phyloP scores from a whole-genome alignment of 2,113 vertebrate species.

The Ciconia maguari region DNA sequence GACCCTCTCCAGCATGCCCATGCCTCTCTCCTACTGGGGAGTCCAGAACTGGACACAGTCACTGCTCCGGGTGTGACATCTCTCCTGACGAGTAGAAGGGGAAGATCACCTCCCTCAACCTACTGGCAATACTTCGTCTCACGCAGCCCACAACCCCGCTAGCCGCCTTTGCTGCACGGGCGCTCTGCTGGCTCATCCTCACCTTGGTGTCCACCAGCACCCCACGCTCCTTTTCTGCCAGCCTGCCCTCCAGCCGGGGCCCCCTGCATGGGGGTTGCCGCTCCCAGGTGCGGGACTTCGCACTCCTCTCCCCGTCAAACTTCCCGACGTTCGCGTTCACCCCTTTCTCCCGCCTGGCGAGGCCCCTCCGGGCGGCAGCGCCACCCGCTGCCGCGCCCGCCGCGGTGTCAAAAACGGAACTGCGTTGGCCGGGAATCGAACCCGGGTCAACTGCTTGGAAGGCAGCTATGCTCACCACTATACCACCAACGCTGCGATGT shows the following conservation, averaged over 20 bases:
- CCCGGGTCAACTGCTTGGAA: constrained; percentile 78
- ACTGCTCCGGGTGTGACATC: rapidly evolving
- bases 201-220: rapidly evolving
- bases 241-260: rapidly evolving
- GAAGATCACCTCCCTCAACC: rapidly evolving
- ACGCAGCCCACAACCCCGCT: rapidly evolving
- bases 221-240: rapidly evolving
- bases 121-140: rapidly evolving
- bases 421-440: not conserved
- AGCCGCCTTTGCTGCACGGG: rapidly evolving
- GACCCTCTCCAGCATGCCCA: too few species aligned
- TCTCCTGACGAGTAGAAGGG: rapidly evolving
- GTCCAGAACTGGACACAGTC: rapidly evolving
- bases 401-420: rapidly evolving
- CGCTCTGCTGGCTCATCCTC: rapidly evolving
- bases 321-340: rapidly evolving
- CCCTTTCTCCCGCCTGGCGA: rapidly evolving
- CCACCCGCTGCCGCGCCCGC: rapidly evolving
- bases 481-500: constrained; percentile 63
- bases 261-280: rapidly evolving
- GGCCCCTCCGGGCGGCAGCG: not conserved
- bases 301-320: rapidly evolving
- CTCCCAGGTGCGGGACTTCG: rapidly evolving
- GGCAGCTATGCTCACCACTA: constrained; percentile 84
- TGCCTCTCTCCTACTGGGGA: rapidly evolving